Percentiles rank a stretch among this genome's conserved stretches.
Evolutionary conservation across 2,888 invertebrate species (phyloP).

Genomic region (Cheiracanthium punctorium): DNA sequence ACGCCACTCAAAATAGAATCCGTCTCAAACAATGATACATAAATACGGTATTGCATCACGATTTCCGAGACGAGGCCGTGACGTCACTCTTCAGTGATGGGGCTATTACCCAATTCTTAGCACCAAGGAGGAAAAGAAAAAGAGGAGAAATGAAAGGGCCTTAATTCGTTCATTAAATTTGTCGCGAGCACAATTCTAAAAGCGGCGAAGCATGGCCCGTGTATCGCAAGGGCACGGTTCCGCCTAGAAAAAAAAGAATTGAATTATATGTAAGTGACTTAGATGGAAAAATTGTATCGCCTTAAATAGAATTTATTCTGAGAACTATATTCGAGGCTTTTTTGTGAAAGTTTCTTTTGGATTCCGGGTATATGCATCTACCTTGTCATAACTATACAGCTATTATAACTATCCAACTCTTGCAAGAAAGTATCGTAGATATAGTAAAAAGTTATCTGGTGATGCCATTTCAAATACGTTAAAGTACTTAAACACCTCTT

Average conservation of each 20-base stretch:
- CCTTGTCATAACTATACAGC: no score
- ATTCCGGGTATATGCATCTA: no score
- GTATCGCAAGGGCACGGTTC: not conserved
- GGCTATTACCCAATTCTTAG: not conserved
- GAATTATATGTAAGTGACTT: not conserved
- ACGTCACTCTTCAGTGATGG: not conserved
- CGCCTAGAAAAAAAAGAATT: no score
- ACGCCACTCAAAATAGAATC: not conserved
- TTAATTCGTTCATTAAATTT: constrained; percentile 3
- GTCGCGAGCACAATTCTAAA: not conserved
- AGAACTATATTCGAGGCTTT: no score
- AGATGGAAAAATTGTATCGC: not conserved
- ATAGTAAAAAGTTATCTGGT: no score
- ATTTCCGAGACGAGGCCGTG: not conserved
- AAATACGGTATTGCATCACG: not conserved
- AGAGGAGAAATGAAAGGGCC: not conserved
- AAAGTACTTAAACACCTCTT: no score
- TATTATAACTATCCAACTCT: no score
- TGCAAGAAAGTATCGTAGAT: no score
- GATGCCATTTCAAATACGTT: no score
- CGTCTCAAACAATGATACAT: constrained; percentile 1
- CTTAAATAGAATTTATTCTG: no score
- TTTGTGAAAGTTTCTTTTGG: no score
- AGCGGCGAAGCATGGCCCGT: not conserved
- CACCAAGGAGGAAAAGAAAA: not conserved